Evolutionary conservation across 23 tunicate species (phyloP).

Genomic region (Styela plicata): DNA sequence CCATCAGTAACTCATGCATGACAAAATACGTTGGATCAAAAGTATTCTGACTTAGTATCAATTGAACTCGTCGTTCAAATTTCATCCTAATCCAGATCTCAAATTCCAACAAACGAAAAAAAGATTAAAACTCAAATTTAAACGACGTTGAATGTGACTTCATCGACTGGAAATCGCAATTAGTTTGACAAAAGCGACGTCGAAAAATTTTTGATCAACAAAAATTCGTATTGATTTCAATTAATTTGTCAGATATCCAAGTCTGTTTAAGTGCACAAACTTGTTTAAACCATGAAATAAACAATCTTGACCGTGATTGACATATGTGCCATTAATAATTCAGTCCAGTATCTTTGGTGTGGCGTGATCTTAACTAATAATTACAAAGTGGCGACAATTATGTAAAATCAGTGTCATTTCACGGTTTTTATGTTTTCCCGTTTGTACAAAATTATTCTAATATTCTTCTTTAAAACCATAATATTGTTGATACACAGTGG

Average conservation of each 20-base stretch:
- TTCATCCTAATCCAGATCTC: too few relatives aligned
- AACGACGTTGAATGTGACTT: slow-evolving; percentile 1
- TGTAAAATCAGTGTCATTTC: too few relatives aligned
- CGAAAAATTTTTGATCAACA: neutral
- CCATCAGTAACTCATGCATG: too few relatives aligned
- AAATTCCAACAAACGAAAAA: neutral
- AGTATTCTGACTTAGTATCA: too few relatives aligned
- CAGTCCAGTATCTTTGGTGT: neutral
- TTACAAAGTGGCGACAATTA: too few relatives aligned
- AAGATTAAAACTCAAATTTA: neutral
- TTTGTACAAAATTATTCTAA: too few relatives aligned
- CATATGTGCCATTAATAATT: slow-evolving; percentile 11
- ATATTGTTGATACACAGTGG: too few relatives aligned
- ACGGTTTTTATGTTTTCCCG: too few relatives aligned
- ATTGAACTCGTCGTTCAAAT: too few relatives aligned
- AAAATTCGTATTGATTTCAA: slow-evolving; percentile 9
- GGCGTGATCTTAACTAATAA: neutral
- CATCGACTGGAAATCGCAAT: neutral
- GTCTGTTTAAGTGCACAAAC: slow-evolving; percentile 11
- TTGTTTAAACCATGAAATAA: slow-evolving; percentile 7
- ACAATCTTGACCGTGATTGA: slow-evolving; percentile 19
- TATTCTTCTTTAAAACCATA: too few relatives aligned
- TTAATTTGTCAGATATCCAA: slow-evolving; percentile 12
- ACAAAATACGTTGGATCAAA: too few relatives aligned
- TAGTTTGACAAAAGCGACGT: neutral